These are phyloP conservation scores for Diabrotica virgifera DNA, from an alignment of 1,140 invertebrate species.

Conservation along the genomic window DNA sequence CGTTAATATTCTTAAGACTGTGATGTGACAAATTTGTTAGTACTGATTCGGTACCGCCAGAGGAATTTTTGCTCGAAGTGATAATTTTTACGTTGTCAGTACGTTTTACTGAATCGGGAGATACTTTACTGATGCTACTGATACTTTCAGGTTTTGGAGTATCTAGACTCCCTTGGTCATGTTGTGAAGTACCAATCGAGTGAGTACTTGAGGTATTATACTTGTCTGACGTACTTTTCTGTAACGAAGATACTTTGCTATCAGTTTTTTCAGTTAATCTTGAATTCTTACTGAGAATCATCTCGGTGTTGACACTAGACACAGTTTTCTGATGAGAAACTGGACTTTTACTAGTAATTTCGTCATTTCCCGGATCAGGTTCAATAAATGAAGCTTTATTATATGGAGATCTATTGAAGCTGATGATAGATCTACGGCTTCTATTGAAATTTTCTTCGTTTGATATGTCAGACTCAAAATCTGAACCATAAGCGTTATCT, in stretches of 20 bases:
- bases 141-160: too few relatives aligned
- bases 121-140: too few relatives aligned
- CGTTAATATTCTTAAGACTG: slow-evolving; percentile 4
- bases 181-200: too few relatives aligned
- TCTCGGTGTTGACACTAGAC: background rate
- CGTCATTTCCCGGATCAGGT: background rate
- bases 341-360: background rate
- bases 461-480: slow-evolving; percentile 7
- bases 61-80: background rate
- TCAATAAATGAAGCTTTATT: background rate
- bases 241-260: too few relatives aligned
- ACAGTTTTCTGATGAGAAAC: background rate
- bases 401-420: slow-evolving; percentile 3
- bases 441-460: background rate
- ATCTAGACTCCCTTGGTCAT: too few relatives aligned
- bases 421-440: slow-evolving; percentile 13
- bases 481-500: slow-evolving; percentile 3
- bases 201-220: too few relatives aligned
- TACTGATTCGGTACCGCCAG: background rate
- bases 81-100: background rate
- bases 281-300: background rate
- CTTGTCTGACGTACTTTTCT: too few relatives aligned
- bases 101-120: background rate
- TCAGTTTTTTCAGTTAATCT: too few relatives aligned
- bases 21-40: background rate